A percentile compares a stretch with the other conserved stretches of the same genome.
Evolutionary conservation across 2,113 vertebrate genomes (phyloP).

Genomic region (Pteronura brasiliensis): DNA sequence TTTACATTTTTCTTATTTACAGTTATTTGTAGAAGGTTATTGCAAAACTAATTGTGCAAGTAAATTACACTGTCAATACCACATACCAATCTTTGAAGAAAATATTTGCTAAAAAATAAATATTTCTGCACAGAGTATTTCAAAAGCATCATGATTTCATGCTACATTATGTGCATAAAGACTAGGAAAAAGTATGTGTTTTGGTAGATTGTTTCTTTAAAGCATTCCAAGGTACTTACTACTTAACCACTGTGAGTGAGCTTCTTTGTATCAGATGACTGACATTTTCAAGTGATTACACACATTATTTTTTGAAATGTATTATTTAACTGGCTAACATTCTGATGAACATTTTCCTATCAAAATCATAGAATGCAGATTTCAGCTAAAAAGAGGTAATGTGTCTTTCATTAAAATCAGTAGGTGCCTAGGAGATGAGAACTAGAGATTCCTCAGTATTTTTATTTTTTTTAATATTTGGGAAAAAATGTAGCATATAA

Average conservation of each 20-base stretch:
- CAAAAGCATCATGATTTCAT: conserved; percentile 75
- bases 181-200: conserved; percentile 60
- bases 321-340: conserved; percentile 30
- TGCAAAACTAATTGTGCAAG: conserved; percentile 78
- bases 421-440: not conserved
- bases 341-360: conserved; percentile 40
- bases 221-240: conserved; percentile 58
- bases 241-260: not conserved
- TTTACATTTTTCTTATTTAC: conserved; percentile 78
- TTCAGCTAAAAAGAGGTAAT: conserved; percentile 24
- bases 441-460: not conserved
- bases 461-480: not conserved
- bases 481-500: not conserved
- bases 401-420: conserved; percentile 30
- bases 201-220: conserved; percentile 66
- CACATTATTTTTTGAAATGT: conserved; percentile 49
- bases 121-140: conserved; percentile 75
- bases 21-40: conserved; percentile 72
- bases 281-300: conserved; percentile 50
- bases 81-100: conserved; percentile 73
- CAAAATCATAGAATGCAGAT: conserved; percentile 34
- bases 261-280: conserved; percentile 40
- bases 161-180: conserved; percentile 73
- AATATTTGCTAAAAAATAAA: conserved; percentile 79
- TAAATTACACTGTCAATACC: conserved; percentile 70